phyloP scores from a whole-genome alignment of 1,140 invertebrate genomes.

The Bacillus rossius region DNA sequence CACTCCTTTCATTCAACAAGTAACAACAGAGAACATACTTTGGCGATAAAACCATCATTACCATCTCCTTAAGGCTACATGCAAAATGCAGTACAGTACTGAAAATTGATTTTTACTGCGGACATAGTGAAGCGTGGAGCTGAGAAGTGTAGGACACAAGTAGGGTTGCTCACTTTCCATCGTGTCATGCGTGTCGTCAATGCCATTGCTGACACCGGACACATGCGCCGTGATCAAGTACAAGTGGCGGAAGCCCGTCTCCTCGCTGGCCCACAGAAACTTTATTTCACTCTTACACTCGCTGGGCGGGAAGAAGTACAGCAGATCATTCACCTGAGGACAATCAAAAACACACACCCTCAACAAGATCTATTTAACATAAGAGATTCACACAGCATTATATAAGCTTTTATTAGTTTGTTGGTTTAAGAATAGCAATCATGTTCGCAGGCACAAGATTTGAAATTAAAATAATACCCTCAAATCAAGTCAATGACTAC shows the following conservation, averaged over 20 bases:
- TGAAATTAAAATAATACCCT: no score
- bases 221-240: conserved; percentile 66
- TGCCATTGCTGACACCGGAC: conserved; percentile 31
- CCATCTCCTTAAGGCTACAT: no score
- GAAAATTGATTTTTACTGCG: conserved; percentile 16
- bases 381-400: no score
- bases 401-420: no score
- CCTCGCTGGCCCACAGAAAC: conserved; percentile 91
- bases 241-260: conserved; percentile 86
- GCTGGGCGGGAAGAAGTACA: conserved; percentile 69
- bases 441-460: no score
- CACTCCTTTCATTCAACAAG: no score
- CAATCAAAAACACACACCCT: no score
- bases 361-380: no score
- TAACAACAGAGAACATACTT: no score
- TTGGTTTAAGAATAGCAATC: no score
- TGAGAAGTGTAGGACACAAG: conserved; percentile 9
- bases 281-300: conserved; percentile 49
- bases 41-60: no score
- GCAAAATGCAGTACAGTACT: background rate
- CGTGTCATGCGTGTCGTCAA: conserved; percentile 44
- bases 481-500: no score
- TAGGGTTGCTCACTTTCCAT: conserved; percentile 38
- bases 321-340: conserved; percentile 70
- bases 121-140: conserved; percentile 16